phyloP scores from a whole-genome alignment of 2,797 vertebrate genomes.

The Telmatherina bonti region DNA sequence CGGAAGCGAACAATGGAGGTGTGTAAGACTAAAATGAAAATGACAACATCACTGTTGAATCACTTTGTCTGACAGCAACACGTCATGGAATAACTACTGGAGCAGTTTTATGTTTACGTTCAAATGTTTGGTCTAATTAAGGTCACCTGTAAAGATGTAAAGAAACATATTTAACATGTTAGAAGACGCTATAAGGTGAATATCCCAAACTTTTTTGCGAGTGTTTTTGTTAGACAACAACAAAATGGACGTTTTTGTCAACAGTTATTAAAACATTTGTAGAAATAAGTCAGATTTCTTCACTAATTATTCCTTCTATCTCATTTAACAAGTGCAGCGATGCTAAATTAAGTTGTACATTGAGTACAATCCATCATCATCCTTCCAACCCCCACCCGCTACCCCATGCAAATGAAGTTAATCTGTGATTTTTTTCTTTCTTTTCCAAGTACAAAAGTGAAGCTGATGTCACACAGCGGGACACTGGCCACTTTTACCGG shows the following conservation, averaged over 20 bases:
- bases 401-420: background rate
- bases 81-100: no score
- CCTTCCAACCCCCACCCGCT: no score
- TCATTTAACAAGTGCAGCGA: background rate
- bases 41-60: background rate
- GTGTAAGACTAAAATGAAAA: no score
- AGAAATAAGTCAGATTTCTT: background rate
- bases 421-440: background rate
- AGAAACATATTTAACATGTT: no score
- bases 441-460: background rate
- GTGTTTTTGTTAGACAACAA: no score
- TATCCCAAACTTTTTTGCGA: background rate
- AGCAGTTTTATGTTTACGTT: no score
- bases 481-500: background rate
- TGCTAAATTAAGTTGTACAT: background rate
- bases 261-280: background rate
- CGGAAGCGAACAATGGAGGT: no score
- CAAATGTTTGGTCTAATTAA: no score
- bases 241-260: background rate
- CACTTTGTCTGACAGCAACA: background rate
- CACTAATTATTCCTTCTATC: background rate
- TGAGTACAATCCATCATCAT: background rate
- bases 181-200: no score
- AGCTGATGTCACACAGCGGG: background rate
- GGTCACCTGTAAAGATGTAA: no score